Evolutionary conservation across 2,888 invertebrate species (phyloP).

Genomic region (Euclidia mi): DNA sequence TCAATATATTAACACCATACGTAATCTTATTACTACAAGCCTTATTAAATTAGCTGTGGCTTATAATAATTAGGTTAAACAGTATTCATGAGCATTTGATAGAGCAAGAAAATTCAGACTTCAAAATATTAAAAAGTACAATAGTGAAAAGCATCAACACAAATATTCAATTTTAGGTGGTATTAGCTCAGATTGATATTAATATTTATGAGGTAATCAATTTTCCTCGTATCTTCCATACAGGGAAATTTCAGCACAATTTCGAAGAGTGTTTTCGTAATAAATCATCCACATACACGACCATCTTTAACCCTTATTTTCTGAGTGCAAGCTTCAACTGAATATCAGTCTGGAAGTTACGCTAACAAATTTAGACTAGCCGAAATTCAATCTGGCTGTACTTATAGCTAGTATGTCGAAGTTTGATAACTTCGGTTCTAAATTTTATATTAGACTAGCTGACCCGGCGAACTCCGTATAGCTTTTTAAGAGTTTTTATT

Average conservation of each 20-base stretch:
- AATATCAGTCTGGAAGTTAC: constrained; percentile 9
- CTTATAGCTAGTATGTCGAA: background rate
- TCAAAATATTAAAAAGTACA: too few relatives aligned
- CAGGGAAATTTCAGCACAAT: constrained; percentile 31
- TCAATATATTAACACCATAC: too few relatives aligned
- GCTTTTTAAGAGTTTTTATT: too few relatives aligned
- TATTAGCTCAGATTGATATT: constrained; percentile 33
- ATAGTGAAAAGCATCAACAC: too few relatives aligned
- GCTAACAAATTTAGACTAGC: background rate
- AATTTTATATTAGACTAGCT: constrained; percentile 34
- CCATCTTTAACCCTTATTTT: constrained; percentile 26
- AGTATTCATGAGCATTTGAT: too few relatives aligned
- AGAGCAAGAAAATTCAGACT: too few relatives aligned
- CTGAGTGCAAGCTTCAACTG: constrained; percentile 9
- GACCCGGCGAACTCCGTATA: too few relatives aligned
- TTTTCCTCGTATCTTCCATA: constrained; percentile 30
- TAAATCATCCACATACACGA: constrained; percentile 33
- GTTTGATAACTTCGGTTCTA: background rate
- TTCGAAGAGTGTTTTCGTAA: constrained; percentile 25
- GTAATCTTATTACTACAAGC: too few relatives aligned
- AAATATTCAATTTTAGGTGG: constrained; percentile 21
- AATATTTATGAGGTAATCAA: constrained; percentile 48
- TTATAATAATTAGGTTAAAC: too few relatives aligned
- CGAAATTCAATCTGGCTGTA: background rate
- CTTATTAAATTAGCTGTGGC: too few relatives aligned